Base-by-base conservation (phyloP, 1,140 invertebrate genomes). In the Eumeta japonica region DNA sequence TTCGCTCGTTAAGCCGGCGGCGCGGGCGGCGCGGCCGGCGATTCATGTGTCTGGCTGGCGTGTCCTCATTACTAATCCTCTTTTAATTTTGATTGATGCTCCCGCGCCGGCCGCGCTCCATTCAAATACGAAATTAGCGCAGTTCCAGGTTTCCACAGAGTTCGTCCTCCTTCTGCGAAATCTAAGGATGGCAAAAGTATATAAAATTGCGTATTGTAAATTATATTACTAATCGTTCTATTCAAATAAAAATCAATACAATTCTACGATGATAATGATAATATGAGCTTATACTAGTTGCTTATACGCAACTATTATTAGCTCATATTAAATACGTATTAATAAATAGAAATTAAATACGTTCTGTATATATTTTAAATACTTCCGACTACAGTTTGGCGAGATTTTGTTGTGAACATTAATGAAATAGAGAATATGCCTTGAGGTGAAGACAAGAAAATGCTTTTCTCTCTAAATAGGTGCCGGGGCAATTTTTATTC, bases 1-100 rank as follows among this genome's bases (percentile, higher is more conserved):
- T n/a, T n/a, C n/a, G n/a, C n/a, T n/a, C n/a, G n/a, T n/a, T n/a
- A n/a, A n/a, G n/a, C n/a, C n/a, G n/a, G n/a, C n/a, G n/a, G n/a
- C n/a, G n/a, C n/a, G n/a, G n/a, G n/a, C n/a, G n/a, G n/a, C n/a
- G n/a, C n/a, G n/a, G n/a, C n/a, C n/a, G n/a, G n/a, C n/a, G n/a
- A n/a, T n/a, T n/a, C n/a, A n/a, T n/a, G n/a, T n/a, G n/a, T n/a
- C n/a, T n/a, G n/a, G n/a, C n/a, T n/a, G n/a, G n/a, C n/a, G n/a
- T 24, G 20, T 24, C 20, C 33, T 29, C 19, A 24, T 13, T 19
- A 44, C 45, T 59, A 67, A 63, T 64, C 55, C 52, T 57, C 52
- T 59, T 67, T 67, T 64, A 67, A 67, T 67, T 67, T 67, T 64
- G 63, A 67, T 64, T 64, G 64, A 67, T 67, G 58, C 41, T 37